Evolutionary conservation across 2,113 vertebrate species (phyloP), one percentile per base, ranked within the genome.

Genomic region (Equus przewalskii): DNA sequence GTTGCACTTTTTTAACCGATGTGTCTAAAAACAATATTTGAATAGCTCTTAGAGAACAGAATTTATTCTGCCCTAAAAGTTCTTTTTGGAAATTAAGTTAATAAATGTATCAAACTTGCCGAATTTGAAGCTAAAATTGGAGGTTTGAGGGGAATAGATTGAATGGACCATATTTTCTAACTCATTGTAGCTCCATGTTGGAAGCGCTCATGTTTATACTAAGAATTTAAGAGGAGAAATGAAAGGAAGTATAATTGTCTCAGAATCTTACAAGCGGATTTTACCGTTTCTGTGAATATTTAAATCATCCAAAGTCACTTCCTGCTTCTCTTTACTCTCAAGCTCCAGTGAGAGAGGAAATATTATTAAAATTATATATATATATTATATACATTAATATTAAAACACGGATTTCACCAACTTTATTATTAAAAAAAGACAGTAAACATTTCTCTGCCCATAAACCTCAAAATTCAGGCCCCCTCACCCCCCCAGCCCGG

Each of bases 301-400:
- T 82, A 24, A n/a, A 14, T 3, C 10, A 5, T 1, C 14, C 22
- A 22, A 49, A 44, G 49, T 24, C 2, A 7, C 33, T 0, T 7
- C 33, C 4, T 22, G 54, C 5, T 36, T 28, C 30, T 11, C 44
- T 49, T 22, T 1, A 8, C 2, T 15, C 30, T n/a, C 6, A 36
- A 18, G 41, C 3, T 4, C 30, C 44, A 28, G 33, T 0, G 7
- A n/a, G 51, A 1, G 4, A 41, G 11, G 14, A 41, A 41, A 41
- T 41, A 41, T 41, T 41, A 41, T 41, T 41, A 41, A 41, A 41
- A 41, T 41, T 41, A 41, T 41, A 3, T 41, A 41, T 41, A 41
- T 41, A 41, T 41, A 41, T 41, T 41, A 41, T 41, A 41, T 41
- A 41, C 36, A 41, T 41, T 41, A 41, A 41, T 41, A 41, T 41